Percentiles rank a stretch among this genome's conserved stretches.
Conservation (phyloP, 2,797 vertebrate genomes). For the Lepidocolaptes lacrymiger region DNA sequence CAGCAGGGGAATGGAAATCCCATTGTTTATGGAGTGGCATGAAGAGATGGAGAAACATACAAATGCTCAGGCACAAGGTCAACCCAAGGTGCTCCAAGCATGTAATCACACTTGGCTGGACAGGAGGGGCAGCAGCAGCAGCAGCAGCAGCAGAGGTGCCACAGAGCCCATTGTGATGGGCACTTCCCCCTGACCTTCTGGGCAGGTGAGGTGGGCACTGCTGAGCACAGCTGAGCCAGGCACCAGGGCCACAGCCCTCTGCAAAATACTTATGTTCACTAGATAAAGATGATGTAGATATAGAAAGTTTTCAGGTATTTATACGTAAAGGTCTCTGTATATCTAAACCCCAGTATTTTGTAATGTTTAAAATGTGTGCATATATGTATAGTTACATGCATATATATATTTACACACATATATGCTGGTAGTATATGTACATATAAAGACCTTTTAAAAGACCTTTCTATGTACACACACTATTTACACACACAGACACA, state of each 20-base stretch:
- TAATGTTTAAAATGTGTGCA: background rate
- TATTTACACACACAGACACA: background rate
- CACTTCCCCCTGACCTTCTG: background rate
- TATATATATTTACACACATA: background rate
- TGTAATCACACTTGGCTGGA: background rate
- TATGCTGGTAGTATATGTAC: background rate
- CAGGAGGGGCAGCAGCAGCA: background rate
- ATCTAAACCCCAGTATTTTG: background rate
- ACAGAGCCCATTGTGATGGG: rapidly evolving
- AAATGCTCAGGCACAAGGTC: background rate
- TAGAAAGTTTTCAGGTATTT: background rate
- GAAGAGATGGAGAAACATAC: background rate
- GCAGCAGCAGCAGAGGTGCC: background rate
- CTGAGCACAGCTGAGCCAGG: background rate
- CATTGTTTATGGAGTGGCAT: background rate
- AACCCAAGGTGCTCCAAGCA: background rate
- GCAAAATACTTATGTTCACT: rapidly evolving
- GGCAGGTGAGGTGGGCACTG: background rate
- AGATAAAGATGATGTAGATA: background rate
- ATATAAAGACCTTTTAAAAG: background rate
- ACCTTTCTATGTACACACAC: background rate
- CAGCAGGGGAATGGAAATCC: background rate
- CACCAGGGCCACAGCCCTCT: background rate
- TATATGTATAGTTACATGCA: background rate
- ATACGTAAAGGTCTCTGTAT: background rate